phyloP scores from a whole-genome alignment of 1,140 invertebrate species.

The Apocrypta bakeri region DNA sequence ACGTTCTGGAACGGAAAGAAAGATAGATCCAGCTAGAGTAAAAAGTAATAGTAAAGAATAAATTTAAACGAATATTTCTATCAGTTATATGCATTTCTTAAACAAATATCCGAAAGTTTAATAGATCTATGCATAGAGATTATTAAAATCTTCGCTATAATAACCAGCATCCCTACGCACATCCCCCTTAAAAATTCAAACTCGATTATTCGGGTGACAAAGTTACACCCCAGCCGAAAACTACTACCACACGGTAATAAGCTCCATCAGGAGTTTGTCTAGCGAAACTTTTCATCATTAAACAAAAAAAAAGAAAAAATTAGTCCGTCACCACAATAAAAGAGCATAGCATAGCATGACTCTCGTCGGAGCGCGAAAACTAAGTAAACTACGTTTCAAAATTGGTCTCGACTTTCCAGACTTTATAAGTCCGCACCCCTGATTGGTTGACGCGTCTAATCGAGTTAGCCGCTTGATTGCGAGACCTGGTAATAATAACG shows the following conservation, averaged over 20 bases:
- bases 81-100: too few relatives aligned
- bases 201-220: neutral
- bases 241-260: neutral
- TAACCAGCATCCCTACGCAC: neutral
- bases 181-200: neutral
- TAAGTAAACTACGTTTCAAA: slow-evolving; percentile 30
- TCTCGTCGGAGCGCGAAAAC: neutral
- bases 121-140: neutral
- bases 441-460: slow-evolving; percentile 49
- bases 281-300: neutral
- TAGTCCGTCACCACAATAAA: neutral
- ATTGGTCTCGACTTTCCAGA: slow-evolving; percentile 23
- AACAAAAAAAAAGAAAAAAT: neutral
- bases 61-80: too few relatives aligned
- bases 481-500: slow-evolving; percentile 36
- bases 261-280: neutral
- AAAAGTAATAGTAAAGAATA: too few relatives aligned
- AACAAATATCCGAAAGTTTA: neutral
- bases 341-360: neutral
- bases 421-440: slow-evolving; percentile 19
- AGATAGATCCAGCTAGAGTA: too few relatives aligned
- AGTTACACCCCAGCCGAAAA: neutral
- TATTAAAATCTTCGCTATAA: neutral
- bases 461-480: slow-evolving; percentile 49
- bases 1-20: too few relatives aligned